phyloP scores from a whole-genome alignment of 2,797 vertebrate genomes.

The Synaphobranchus kaupii region DNA sequence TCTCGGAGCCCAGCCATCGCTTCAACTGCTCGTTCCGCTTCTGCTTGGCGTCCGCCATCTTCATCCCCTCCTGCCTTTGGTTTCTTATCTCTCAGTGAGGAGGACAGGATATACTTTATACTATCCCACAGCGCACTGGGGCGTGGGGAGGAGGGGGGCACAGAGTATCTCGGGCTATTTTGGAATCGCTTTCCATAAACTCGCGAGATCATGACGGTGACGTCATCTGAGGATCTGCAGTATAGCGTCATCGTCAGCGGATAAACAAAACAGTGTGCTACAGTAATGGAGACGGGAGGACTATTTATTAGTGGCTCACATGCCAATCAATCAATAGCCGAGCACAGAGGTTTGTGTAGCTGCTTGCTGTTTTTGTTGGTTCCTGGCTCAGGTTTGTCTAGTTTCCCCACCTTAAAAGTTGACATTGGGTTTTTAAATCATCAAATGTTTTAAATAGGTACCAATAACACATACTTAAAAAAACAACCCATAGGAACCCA shows the following conservation, averaged over 20 bases:
- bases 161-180: slow-evolving; percentile 26
- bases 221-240: slow-evolving; percentile 62
- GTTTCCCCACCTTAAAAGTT: background rate
- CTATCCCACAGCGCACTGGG: slow-evolving; percentile 89
- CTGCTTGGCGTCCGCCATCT: slow-evolving; percentile 99
- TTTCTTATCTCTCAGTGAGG: slow-evolving; percentile 56
- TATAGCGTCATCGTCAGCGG: slow-evolving; percentile 66
- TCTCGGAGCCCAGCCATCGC: slow-evolving; percentile 97
- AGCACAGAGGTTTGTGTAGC: background rate
- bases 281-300: background rate
- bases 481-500: background rate
- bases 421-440: background rate
- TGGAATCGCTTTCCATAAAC: slow-evolving; percentile 53
- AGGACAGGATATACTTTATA: slow-evolving; percentile 79
- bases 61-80: slow-evolving; percentile 80
- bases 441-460: no score
- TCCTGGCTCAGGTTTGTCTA: background rate
- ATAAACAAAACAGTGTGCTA: slow-evolving; percentile 39
- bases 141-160: slow-evolving; percentile 78
- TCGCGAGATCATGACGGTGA: slow-evolving; percentile 69
- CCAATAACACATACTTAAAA: no score
- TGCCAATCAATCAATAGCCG: background rate
- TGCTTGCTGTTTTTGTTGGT: background rate
- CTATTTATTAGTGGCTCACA: background rate
- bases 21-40: slow-evolving; percentile 98